Base-by-base conservation (phyloP, 2,888 invertebrate species). In the Lissonota sp. region DNA sequence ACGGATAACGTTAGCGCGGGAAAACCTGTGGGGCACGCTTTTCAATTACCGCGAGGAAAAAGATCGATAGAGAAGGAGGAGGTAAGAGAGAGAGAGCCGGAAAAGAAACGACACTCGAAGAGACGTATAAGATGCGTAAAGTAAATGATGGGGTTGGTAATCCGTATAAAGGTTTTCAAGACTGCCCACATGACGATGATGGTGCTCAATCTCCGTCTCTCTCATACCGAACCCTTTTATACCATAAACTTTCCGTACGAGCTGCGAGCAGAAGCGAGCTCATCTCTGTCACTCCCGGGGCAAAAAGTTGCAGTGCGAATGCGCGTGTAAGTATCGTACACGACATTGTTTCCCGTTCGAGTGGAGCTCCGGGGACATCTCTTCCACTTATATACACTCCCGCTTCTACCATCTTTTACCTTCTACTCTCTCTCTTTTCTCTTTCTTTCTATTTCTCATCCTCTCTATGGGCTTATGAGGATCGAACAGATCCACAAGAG, bases 11-110 rank as follows among this genome's bases (percentile, higher is more conserved):
- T 57, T 63, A 64, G 14, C 62, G 64, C 57, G 39, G 72, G 74
- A 81, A 81, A 81, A 81, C 78, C 62, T 76, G 66, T 58, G 74
- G 70, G 76, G 76, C 79, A 79, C 81, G 76, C 83, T 81, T 81
- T 81, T 81, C 81, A 81, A 81, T 81, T 81, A 81, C 74, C 66
- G 77, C 40, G 69, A 76, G 26, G 26, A 26, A 26, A 26, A 26
- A 26, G 26, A 26, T 3, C 26, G 26, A 26, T 26, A 26, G 26
- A 63, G 77, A 76, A 66, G 12, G 37, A 69, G 51, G 40, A 73
- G 77, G 73, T 69, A 73, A 81, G 26, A 72, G 80, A 63, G 77
- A 76, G 71, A 53, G 37, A 69, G 51, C 46, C 77, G 80, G 73
- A 73, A 77, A 81, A 81, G 73, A 77, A 77, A 77, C 67, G 63